A percentile compares a stretch with the other conserved stretches of the same genome.
These are phyloP conservation scores for Bombus vancouverensis DNA, from an alignment of 1,140 invertebrate species.

Conservation along the genomic window DNA sequence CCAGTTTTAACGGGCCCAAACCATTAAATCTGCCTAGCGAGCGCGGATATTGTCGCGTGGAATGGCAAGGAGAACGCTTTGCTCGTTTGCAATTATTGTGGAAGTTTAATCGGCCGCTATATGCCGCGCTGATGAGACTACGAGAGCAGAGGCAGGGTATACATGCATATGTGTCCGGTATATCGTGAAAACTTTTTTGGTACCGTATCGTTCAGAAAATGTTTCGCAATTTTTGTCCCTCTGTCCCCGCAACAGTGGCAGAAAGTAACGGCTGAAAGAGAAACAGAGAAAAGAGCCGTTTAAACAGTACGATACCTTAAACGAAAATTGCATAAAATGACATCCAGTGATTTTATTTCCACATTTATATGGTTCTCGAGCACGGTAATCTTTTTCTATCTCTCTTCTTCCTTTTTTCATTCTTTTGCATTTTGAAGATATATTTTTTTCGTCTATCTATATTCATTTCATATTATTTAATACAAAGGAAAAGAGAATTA, in stretches of 20 bases:
- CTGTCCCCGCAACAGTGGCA: not conserved
- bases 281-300: not conserved
- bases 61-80: slow-evolving; percentile 54
- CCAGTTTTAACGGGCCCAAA: slow-evolving; percentile 50
- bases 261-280: not conserved
- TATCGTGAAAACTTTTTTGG: slow-evolving; percentile 43
- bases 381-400: not conserved
- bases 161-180: slow-evolving; percentile 14
- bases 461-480: not conserved
- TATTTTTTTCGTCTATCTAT: not conserved
- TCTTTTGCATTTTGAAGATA: no score
- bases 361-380: not conserved
- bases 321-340: not conserved
- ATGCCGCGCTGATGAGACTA: slow-evolving; percentile 46
- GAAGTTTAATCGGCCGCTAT: slow-evolving; percentile 62
- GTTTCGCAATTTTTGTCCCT: slow-evolving; percentile 37
- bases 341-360: slow-evolving; percentile 8
- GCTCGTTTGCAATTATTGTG: slow-evolving; percentile 60
- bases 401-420: not conserved
- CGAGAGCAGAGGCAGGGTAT: not conserved
- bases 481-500: not conserved
- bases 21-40: slow-evolving; percentile 47
- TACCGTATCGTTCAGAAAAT: slow-evolving; percentile 44
- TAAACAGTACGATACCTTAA: slow-evolving; percentile 17
- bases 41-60: slow-evolving; percentile 46